Evolutionary conservation across 92 coral and sea anemone genomes (phyloP).

Genomic region (Muricea muricata): DNA sequence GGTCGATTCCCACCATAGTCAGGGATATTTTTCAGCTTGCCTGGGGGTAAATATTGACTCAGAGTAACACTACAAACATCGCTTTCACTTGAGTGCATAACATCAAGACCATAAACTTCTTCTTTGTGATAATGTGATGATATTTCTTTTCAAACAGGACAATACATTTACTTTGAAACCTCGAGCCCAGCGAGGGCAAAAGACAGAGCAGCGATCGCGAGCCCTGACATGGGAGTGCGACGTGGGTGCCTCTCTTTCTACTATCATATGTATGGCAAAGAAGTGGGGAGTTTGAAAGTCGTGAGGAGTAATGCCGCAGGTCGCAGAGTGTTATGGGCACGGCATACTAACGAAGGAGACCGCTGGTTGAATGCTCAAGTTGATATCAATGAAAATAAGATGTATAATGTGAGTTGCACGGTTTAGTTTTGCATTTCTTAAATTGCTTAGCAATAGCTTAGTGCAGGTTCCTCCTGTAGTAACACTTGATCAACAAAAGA

Average conservation of each 20-base stretch:
- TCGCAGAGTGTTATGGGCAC: slow-evolving; percentile 1
- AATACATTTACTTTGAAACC: slow-evolving; percentile 81
- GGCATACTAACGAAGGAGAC: slow-evolving; percentile 43
- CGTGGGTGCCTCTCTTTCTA: slow-evolving; percentile 87
- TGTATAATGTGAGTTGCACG: background rate
- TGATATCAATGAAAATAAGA: slow-evolving; percentile 2
- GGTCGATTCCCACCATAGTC: too few species aligned
- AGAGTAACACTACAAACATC: too few species aligned
- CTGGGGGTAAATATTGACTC: too few species aligned
- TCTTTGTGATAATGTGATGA: too few species aligned
- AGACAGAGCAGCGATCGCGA: slow-evolving; percentile 79
- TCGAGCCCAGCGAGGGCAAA: slow-evolving; percentile 75
- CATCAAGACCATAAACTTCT: too few species aligned
- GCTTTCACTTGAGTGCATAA: too few species aligned
- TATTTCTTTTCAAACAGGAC: slow-evolving; percentile 57
- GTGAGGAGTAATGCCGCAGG: slow-evolving; percentile 3
- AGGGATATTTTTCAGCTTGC: too few species aligned
- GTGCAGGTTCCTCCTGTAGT: background rate
- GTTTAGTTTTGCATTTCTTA: background rate
- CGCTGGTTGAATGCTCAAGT: slow-evolving; percentile 42
- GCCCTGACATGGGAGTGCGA: slow-evolving; percentile 74
- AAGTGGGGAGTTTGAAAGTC: slow-evolving; percentile 75
- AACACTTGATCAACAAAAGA: too few species aligned
- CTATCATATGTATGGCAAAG: slow-evolving; percentile 80
- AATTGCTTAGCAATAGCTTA: background rate